These are phyloP conservation scores for Melospiza melodia DNA, from an alignment of 2,113 vertebrate species.

Conservation along the genomic window DNA sequence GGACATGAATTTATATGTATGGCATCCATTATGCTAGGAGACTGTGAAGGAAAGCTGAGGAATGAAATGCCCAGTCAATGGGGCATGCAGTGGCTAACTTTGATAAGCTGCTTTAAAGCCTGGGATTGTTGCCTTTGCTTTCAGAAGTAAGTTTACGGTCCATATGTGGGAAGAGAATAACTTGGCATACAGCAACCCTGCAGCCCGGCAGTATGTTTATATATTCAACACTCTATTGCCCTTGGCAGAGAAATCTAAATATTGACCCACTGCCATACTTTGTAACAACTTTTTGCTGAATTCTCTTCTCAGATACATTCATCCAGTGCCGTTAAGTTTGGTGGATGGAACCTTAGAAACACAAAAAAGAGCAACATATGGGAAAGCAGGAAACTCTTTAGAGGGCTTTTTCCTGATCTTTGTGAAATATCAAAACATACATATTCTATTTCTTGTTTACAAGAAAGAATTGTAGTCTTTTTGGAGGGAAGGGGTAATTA, in stretches of 20 bases:
- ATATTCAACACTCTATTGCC: background rate
- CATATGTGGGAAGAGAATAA: background rate
- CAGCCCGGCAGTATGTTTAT: background rate
- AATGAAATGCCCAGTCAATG: background rate
- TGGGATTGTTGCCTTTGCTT: background rate
- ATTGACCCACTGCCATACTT: background rate
- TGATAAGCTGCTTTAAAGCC: background rate
- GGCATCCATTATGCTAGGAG: background rate
- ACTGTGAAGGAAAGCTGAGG: background rate
- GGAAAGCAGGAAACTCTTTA: background rate
- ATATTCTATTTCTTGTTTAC: background rate
- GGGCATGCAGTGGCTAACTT: background rate
- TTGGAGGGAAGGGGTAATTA: background rate
- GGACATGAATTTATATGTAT: background rate
- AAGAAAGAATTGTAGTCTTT: background rate
- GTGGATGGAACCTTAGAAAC: background rate
- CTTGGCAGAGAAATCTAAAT: conserved; percentile 27
- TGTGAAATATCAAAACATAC: background rate
- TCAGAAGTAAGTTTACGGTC: background rate
- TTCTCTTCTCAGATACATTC: background rate
- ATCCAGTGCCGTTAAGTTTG: background rate
- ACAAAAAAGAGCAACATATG: background rate
- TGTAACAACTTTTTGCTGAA: background rate
- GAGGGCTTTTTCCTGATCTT: background rate
- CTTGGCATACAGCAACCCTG: background rate